Evolutionary conservation across 2,113 vertebrate genomes (phyloP), one percentile per base, ranked within the genome.

Genomic region (Eonycteris spelaea): DNA sequence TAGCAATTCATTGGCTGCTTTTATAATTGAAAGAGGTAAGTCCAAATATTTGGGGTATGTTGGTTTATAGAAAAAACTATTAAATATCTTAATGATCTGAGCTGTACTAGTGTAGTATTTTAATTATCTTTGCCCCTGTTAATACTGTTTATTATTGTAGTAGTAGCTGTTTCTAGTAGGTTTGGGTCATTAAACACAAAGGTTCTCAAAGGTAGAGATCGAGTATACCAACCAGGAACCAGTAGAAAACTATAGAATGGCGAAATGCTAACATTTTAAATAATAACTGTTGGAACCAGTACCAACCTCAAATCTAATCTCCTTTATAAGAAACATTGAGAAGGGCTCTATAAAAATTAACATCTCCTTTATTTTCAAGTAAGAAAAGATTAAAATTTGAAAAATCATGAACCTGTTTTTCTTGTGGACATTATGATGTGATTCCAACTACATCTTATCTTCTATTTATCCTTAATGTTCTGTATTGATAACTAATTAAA

Each of bases 21-120:
- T 99, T 98, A 98, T 99, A 95, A 85, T 99, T 94, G 99, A 99
- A 97, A 99, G 98, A 93, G 98, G 99, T 99, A 98, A 99, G 99
- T 98, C 26, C 79, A 16, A 63, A 63, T 82, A 45, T 92, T 95
- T 87, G 33, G 3, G 19, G 57, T 85, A 35, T 84, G 26, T 77
- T 86, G 13, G 5, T 96, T 63, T 88, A 6, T 95, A 68, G 48
- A 91, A 82, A 82, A 65, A 96, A 88, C 22, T 51, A 57, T 68
- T 77, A 90, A 74, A n/a, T 91, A 67, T 53, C 61, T 61, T 92
- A 90, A 43, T 95, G 57, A 28, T 45, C 45, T 89, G 30, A 93
- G 33, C 12, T 65, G 1, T 24, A 71, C 33, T 80, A 11, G 6
- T 51, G 16, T 90, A 63, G 43, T 82, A 79, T 90, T 82, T 90